Conservation (phyloP, 2,113 vertebrate species). For the Anarhynchus alexandrinus region DNA sequence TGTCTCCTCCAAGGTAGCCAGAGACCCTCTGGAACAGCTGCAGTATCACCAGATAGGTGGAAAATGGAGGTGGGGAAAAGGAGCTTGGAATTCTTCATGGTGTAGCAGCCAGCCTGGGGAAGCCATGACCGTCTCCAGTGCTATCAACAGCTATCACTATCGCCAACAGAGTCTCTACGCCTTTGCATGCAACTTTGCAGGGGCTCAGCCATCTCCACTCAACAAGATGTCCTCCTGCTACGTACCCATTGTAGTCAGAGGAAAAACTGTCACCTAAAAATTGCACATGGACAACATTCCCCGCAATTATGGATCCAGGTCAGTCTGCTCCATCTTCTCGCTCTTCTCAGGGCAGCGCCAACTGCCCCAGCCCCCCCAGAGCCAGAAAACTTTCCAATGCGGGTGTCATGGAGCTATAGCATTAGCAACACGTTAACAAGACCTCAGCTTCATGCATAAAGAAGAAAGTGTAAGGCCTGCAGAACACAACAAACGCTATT, state of each 20-base stretch:
- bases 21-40: background rate
- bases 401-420: rapidly evolving
- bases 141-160: background rate
- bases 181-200: background rate
- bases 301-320: rapidly evolving
- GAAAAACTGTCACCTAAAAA: background rate
- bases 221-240: background rate
- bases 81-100: background rate
- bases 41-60: background rate
- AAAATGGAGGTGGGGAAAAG: background rate
- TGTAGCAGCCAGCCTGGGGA: background rate
- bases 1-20: background rate
- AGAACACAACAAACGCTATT: background rate
- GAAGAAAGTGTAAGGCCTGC: background rate
- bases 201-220: background rate
- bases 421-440: background rate
- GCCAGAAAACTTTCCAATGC: background rate
- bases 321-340: background rate
- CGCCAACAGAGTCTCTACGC: background rate
- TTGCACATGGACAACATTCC: rapidly evolving
- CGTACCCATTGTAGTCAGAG: rapidly evolving
- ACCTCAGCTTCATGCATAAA: background rate
- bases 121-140: background rate
- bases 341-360: background rate
- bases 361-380: rapidly evolving